These are phyloP conservation scores for Laticauda colubrina DNA, from an alignment of 2,113 vertebrate species.

Conservation along the genomic window DNA sequence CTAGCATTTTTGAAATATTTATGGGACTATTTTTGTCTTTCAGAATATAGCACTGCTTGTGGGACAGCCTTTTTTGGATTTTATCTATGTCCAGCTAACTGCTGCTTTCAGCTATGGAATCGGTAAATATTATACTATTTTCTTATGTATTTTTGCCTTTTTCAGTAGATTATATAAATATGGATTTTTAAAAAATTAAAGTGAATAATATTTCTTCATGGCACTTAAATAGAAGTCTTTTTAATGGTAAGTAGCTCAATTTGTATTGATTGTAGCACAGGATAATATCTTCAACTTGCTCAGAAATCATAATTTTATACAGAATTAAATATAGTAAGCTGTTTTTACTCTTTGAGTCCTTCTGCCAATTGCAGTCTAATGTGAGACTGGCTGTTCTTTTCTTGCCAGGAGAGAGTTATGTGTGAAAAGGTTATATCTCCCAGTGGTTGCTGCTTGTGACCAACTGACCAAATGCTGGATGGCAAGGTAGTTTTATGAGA, in stretches of 20 bases:
- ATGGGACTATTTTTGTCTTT: slow-evolving; percentile 61
- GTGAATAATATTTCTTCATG: neutral
- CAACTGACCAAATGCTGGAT: neutral
- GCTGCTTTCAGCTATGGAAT: slow-evolving; percentile 91
- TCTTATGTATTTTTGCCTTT: neutral
- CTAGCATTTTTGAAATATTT: slow-evolving; percentile 24
- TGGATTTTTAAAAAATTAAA: neutral
- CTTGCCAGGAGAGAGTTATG: neutral
- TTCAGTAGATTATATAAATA: slow-evolving; percentile 4
- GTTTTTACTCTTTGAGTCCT: slow-evolving; percentile 4
- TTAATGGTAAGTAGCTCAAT: slow-evolving; percentile 10
- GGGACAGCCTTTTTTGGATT: slow-evolving; percentile 76
- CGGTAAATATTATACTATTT: slow-evolving; percentile 78
- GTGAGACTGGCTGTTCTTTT: neutral
- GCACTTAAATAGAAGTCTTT: neutral
- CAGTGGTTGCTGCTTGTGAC: neutral
- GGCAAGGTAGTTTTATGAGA: neutral
- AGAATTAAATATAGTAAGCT: neutral
- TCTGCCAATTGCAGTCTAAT: neutral
- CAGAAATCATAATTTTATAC: neutral
- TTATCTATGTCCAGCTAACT: slow-evolving; percentile 75
- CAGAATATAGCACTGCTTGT: slow-evolving; percentile 74
- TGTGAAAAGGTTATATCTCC: neutral
- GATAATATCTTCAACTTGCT: neutral
- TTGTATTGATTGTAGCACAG: neutral